Base-by-base conservation (phyloP, 2,888 invertebrate species). In the Apoda limacodes region DNA sequence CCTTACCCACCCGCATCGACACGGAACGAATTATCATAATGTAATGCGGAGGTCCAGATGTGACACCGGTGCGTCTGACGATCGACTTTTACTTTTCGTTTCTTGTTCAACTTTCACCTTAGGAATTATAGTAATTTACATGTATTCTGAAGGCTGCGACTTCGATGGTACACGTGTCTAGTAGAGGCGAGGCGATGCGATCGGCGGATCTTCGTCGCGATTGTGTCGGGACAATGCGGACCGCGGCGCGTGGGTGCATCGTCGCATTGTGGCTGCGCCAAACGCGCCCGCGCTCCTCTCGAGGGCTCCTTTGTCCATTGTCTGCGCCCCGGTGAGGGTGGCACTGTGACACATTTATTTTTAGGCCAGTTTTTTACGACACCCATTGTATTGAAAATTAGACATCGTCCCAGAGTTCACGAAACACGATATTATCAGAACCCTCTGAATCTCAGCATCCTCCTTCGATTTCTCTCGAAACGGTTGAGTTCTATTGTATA, bases 311-410 rank as follows among this genome's bases (percentile, higher is more conserved):
- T 72, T 70, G 75, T 71, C 59, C 76, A 75, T 78, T 76, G 76
- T 80, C 54, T 68, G 67, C 54, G 50, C 47, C 48, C 34, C 46
- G 55, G 51, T 52, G 67, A 66, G 76, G 78, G 78, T 78, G 76
- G 74, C 74, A 62, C 74, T 74, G 72, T 70, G 78, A 78, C 78
- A 78, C 75, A 74, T 75, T 75, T 75, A 74, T 76, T 74, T 17
- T 71, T 67, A 60, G 68, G 66, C 66, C 57, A 67, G 62, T 74
- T 75, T 76, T 78, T 76, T 72, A 69, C 62, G 45, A 56, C 57
- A 54, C 60, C 72, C 74, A 78, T 80, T 80, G 78, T 80, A 70
- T 76, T 74, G 70, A 59, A 70, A 74, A 76, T 75, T 72, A 75
- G 72, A 76, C 69, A 71, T 68, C 64, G 69, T 58, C 58, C 56